Conservation (phyloP, 2,113 vertebrate species). For the Nansenia antarctica region DNA sequence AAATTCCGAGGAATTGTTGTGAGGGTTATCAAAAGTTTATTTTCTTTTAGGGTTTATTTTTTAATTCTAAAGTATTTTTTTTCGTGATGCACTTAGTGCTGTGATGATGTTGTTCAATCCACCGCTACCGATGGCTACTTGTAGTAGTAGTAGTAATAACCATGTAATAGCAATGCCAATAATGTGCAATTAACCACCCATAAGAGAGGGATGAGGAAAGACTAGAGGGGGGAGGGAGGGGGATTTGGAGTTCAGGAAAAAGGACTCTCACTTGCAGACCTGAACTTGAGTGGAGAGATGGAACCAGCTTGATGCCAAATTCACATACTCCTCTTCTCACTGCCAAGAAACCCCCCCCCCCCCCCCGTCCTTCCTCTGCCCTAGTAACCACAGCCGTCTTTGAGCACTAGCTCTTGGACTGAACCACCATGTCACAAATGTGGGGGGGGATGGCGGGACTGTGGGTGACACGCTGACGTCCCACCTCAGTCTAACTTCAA, state of each 20-base stretch:
- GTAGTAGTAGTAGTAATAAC: too few relatives aligned
- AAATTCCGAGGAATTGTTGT: not conserved
- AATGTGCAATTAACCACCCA: not conserved
- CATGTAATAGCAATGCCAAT: slow-evolving; percentile 2
- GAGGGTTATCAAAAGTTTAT: slow-evolving; percentile 17
- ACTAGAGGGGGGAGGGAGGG: not conserved
- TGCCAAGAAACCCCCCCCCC: not conserved
- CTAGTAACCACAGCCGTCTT: not conserved
- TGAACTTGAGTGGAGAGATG: not conserved
- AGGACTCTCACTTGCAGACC: not conserved
- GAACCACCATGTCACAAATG: not conserved
- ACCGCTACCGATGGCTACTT: too few relatives aligned
- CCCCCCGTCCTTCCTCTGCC: not conserved
- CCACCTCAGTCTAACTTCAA: not conserved
- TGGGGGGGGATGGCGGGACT: too few relatives aligned
- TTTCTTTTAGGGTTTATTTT: slow-evolving; percentile 43
- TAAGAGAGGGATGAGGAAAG: not conserved
- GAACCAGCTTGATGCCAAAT: slow-evolving; percentile 1
- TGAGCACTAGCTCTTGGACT: not conserved
- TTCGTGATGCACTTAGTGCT: slow-evolving; percentile 64
- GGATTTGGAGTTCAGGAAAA: not conserved
- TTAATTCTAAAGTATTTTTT: slow-evolving; percentile 39
- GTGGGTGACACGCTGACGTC: too few relatives aligned
- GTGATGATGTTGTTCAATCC: slow-evolving; percentile 46
- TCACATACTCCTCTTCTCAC: not conserved